Evolutionary conservation across 2,888 invertebrate species (phyloP).

Genomic region (Graphium colonna): DNA sequence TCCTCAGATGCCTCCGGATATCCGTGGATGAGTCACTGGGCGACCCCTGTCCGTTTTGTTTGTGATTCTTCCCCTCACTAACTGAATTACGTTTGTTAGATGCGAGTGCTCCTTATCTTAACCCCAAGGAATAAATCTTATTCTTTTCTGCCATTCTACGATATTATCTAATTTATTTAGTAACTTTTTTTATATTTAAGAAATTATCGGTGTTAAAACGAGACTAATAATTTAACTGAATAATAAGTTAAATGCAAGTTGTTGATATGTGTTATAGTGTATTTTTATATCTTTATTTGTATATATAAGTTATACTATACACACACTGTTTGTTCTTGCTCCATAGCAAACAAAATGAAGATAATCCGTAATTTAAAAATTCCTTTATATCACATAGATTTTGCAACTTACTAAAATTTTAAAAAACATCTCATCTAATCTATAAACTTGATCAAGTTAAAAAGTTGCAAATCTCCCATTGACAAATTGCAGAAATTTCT

Average conservation of each 20-base stretch:
- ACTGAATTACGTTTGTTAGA: slow-evolving; percentile 66
- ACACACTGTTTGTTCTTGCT: no score
- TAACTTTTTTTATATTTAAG: not conserved
- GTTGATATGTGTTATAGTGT: no score
- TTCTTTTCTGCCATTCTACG: slow-evolving; percentile 32
- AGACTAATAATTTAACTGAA: no score
- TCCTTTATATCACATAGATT: not conserved
- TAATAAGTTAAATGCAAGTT: no score
- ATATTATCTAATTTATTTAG: not conserved
- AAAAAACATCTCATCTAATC: no score
- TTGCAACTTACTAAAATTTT: no score
- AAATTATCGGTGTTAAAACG: no score
- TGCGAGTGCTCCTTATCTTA: slow-evolving; percentile 52
- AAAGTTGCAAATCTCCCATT: slow-evolving; percentile 9
- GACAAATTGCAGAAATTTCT: not conserved
- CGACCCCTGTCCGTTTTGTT: slow-evolving; percentile 48
- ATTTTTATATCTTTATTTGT: no score
- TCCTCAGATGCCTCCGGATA: slow-evolving; percentile 52
- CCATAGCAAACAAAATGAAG: no score
- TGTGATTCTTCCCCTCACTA: slow-evolving; percentile 59
- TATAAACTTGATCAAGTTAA: not conserved
- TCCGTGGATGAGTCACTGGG: slow-evolving; percentile 65
- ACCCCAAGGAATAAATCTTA: slow-evolving; percentile 67
- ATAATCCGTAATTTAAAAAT: no score
- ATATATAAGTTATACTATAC: no score